Conservation (phyloP, 2,888 invertebrate species). For the Pristionchus exspectatus region DNA sequence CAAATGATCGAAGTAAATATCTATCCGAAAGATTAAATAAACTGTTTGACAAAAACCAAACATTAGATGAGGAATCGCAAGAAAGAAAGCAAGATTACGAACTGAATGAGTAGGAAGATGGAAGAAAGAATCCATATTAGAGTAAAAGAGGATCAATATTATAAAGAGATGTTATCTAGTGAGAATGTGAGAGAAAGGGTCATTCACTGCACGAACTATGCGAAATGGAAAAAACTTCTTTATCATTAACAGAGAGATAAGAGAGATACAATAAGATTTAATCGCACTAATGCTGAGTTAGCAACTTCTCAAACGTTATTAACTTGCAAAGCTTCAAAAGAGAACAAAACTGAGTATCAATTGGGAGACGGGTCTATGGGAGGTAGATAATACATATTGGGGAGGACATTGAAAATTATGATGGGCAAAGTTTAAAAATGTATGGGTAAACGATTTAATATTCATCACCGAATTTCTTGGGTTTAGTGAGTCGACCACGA, state of each 20-base stretch:
- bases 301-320: background rate
- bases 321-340: background rate
- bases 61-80: too few relatives aligned
- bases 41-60: background rate
- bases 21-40: background rate
- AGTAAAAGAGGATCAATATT: too few relatives aligned
- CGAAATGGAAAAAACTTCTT: background rate
- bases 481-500: constrained; percentile 40
- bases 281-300: background rate
- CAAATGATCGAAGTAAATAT: background rate
- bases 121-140: too few relatives aligned
- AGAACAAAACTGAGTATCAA: constrained; percentile 20
- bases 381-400: background rate
- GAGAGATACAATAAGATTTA: background rate
- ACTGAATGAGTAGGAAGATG: too few relatives aligned
- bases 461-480: constrained; percentile 39
- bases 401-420: background rate
- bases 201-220: background rate
- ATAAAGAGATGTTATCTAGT: too few relatives aligned
- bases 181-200: too few relatives aligned
- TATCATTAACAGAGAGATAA: background rate
- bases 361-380: background rate
- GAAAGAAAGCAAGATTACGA: too few relatives aligned
- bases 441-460: background rate
- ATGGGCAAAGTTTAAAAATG: background rate